Evolutionary conservation across 2,888 invertebrate genomes (phyloP).

Genomic region (Caenorhabditis sp.): DNA sequence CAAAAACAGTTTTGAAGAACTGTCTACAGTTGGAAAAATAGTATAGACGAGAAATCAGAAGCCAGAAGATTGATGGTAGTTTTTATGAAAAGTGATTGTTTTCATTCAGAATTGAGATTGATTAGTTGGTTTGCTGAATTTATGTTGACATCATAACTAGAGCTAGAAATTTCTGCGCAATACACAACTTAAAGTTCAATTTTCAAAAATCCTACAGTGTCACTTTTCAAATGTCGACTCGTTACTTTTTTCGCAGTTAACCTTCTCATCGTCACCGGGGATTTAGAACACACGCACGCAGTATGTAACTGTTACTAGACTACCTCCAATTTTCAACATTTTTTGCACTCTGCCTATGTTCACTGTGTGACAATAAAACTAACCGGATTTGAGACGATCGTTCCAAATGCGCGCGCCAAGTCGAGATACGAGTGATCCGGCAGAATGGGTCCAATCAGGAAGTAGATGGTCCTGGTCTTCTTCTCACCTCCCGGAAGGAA

Average conservation of each 20-base stretch:
- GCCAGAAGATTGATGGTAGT: slow-evolving; percentile 34
- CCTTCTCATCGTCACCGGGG: slow-evolving; percentile 43
- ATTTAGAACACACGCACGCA: slow-evolving; percentile 35
- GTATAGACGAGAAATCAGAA: slow-evolving; percentile 23
- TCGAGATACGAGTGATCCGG: slow-evolving; percentile 33
- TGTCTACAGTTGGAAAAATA: not conserved
- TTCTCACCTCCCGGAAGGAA: slow-evolving; percentile 16
- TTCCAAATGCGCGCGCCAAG: slow-evolving; percentile 53
- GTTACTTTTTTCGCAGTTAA: slow-evolving; percentile 16
- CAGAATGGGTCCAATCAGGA: slow-evolving; percentile 45
- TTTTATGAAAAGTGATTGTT: slow-evolving; percentile 19
- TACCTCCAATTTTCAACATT: slow-evolving; percentile 13
- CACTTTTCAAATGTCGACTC: not conserved
- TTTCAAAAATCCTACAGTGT: not conserved
- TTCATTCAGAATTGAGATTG: slow-evolving; percentile 17
- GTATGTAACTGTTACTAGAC: slow-evolving; percentile 12
- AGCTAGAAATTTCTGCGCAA: not conserved
- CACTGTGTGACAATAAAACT: slow-evolving; percentile 6
- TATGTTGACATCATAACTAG: not conserved
- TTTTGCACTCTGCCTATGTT: slow-evolving; percentile 48
- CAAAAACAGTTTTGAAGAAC: slow-evolving; percentile 1
- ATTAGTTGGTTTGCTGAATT: not conserved
- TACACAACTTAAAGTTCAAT: not conserved
- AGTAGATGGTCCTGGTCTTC: slow-evolving; percentile 16
- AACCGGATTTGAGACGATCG: slow-evolving; percentile 59